phyloP scores from a whole-genome alignment of 2,888 invertebrate genomes.

The Micoletzkya japonica region DNA sequence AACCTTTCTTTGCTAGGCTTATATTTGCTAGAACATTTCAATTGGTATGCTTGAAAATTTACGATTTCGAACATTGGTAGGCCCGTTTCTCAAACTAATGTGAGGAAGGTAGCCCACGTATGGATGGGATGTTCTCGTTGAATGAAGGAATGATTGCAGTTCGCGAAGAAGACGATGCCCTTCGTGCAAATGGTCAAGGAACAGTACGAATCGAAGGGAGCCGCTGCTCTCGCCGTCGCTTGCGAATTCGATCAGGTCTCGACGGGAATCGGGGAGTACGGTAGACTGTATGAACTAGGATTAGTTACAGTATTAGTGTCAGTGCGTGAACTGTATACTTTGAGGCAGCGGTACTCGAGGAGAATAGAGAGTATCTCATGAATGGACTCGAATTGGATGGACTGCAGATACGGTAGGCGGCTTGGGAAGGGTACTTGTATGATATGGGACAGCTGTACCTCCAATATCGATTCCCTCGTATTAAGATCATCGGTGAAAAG shows the following conservation, averaged over 20 bases:
- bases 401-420: constrained; percentile 30
- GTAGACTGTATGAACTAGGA: not conserved
- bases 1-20: no score
- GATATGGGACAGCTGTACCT: not conserved
- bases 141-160: constrained; percentile 63
- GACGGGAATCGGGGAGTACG: not conserved
- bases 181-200: constrained; percentile 90
- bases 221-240: constrained; percentile 79
- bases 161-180: constrained; percentile 95
- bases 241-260: constrained; percentile 81
- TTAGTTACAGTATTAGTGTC: not conserved
- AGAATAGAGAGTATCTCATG: constrained; percentile 46
- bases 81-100: no score
- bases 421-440: not conserved
- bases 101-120: no score
- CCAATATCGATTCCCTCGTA: not conserved
- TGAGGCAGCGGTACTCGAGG: constrained; percentile 38
- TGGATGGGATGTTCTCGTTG: no score
- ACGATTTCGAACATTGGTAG: no score
- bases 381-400: constrained; percentile 45
- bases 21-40: no score
- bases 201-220: constrained; percentile 77
- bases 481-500: constrained; percentile 68
- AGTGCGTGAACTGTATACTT: not conserved
- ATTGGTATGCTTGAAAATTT: no score